Evolutionary conservation across 2,888 invertebrate genomes (phyloP).

Genomic region (Magallana nippona): DNA sequence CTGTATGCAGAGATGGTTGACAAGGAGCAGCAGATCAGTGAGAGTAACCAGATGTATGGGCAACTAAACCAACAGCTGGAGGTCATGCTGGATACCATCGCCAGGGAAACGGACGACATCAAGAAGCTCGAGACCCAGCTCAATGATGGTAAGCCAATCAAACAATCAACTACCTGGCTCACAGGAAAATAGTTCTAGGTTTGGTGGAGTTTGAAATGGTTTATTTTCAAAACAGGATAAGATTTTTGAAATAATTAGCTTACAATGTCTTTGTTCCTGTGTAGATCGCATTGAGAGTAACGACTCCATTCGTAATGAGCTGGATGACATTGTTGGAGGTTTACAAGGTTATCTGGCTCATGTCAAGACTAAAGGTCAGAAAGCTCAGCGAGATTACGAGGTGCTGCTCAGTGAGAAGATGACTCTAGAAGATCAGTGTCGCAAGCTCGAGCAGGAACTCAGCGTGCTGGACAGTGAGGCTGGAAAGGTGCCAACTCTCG

Average conservation of each 20-base stretch:
- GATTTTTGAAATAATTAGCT: background rate
- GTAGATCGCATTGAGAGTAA: slow-evolving; percentile 69
- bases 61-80: slow-evolving; percentile 74
- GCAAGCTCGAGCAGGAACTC: slow-evolving; percentile 70
- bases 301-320: slow-evolving; percentile 72
- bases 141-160: slow-evolving; percentile 66
- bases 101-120: slow-evolving; percentile 74
- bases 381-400: slow-evolving; percentile 71
- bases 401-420: slow-evolving; percentile 70
- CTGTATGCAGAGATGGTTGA: slow-evolving; percentile 72
- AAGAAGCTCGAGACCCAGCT: slow-evolving; percentile 75
- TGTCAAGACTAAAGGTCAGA: slow-evolving; percentile 71
- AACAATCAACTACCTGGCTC: too few species aligned
- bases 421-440: slow-evolving; percentile 66
- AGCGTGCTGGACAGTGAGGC: slow-evolving; percentile 70
- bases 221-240: too few species aligned
- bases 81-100: slow-evolving; percentile 72
- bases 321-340: slow-evolving; percentile 75
- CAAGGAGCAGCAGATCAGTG: slow-evolving; percentile 74
- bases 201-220: too few species aligned
- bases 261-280: slow-evolving; percentile 5
- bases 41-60: slow-evolving; percentile 69
- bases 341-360: slow-evolving; percentile 75
- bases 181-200: too few species aligned
- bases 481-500: slow-evolving; percentile 61